Evolutionary conservation across 2,888 invertebrate species (phyloP), one percentile per base, ranked within the genome.

Genomic region (Dorcus hopei): DNA sequence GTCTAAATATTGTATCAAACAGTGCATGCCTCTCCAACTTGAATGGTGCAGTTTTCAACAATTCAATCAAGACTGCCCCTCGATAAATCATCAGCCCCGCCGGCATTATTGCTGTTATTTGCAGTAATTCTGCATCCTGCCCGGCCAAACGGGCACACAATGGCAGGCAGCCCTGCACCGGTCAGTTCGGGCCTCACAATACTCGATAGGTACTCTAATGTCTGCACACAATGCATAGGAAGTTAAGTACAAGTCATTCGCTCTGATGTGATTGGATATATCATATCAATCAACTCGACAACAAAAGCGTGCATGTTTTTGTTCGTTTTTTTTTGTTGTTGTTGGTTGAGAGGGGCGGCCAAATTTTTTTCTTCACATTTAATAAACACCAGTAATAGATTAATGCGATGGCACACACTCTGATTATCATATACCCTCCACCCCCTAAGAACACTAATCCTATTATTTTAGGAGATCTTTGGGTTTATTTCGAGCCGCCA

Each of bases 51-150:
- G 49, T 60, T 57, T 61, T 64, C 58, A 59, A 65, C 68, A 52
- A 60, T 65, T 66, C 68, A 65, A 68, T 68, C 66, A 61, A 43
- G 51, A 62, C 66, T 59, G 60, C 69, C 71, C 69, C 68, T 67
- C 71, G 71, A 75, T 76, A 75, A 75, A 76, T 76, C 76, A 76
- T 76, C 74, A 73, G 73, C 71, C 71, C 52, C 65, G 66, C 68
- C 66, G 67, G 70, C 63, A 63, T 72, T 74, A 74, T 74, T 74
- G 73, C 70, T 68, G 72, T 70, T 73, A 74, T 75, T 74, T 72
- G 73, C 73, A 72, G 70, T 73, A 70, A 72, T 74, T 74, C 73
- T 70, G 73, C 74, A 74, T 74, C 71, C 73, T 72, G 73, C 69
- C 68, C 65, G 68, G 42, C 65, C 68, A 70, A 72, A 73, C 72